Evolutionary conservation across 2,888 invertebrate species (phyloP), one percentile per base, ranked within the genome.

Genomic region (Ceriagrion tenellum): DNA sequence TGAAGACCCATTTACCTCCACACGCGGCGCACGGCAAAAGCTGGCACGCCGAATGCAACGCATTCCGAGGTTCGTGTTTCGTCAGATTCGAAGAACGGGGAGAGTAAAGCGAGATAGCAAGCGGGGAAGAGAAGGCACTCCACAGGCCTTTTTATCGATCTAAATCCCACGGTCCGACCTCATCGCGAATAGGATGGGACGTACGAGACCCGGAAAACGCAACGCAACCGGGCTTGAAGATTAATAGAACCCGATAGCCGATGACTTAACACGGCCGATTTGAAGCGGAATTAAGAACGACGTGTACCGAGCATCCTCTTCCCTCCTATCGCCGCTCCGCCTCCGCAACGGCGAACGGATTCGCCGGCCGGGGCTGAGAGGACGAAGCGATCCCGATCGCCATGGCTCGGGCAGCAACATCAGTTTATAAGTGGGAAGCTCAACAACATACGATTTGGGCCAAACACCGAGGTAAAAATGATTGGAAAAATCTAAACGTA

Each of bases 201-300:
- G n/a, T 26, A 69, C n/a, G 69, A 26, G 26, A 69, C 30, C 81
- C 81, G 30, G 81, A 35, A 81, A 81, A 81, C 30, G 30, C 30
- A 18, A 35, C 81, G 81, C 81, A 81, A 35, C 81, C 30, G 35
- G 81, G 81, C 81, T 81, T 81, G 81, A 35, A 81, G 81, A 81
- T 81, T 81, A 81, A 81, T 81, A 81, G 81, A 35, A 35, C 30
- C 81, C 81, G 81, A 81, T 81, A 81, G 81, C 81, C 81, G 81
- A 81, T 81, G 81, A 81, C 81, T 81, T 81, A 81, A 81, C 81
- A 35, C 35, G 81, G 35, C 30, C 35, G 81, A 81, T 81, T 81
- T 81, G 81, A 81, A 81, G 81, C 13, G 81, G 81, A 81, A 81
- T 81, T 81, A 81, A 81, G 81, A 81, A 81, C 81, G 81, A 81